Conservation (phyloP, 2,113 vertebrate genomes). For the Dipodomys stephensi region DNA sequence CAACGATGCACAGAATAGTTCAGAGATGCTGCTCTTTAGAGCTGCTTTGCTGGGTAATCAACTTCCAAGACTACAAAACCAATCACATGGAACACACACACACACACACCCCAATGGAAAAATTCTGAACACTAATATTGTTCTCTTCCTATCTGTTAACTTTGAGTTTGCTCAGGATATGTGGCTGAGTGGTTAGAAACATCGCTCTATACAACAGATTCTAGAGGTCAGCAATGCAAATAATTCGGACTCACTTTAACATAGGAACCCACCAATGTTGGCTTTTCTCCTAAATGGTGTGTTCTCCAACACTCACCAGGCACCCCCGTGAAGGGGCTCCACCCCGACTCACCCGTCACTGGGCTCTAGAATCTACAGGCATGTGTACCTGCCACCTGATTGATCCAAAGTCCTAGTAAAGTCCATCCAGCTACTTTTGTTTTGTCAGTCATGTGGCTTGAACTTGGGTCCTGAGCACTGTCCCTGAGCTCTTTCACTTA, state of each 20-base stretch:
- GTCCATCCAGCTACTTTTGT: too few relatives aligned
- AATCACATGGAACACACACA: conserved; percentile 8
- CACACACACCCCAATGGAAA: neutral
- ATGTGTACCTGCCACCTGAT: too few relatives aligned
- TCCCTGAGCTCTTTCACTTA: too few relatives aligned
- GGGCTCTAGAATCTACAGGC: neutral
- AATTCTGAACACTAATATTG: neutral
- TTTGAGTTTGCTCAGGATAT: neutral
- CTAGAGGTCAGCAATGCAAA: neutral
- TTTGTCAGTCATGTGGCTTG: too few relatives aligned
- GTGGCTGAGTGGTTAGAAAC: neutral
- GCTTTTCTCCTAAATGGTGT: neutral
- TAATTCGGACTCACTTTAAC: neutral
- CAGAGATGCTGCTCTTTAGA: conserved; percentile 13
- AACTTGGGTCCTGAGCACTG: too few relatives aligned
- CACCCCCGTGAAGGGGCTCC: accelerated
- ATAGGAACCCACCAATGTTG: neutral
- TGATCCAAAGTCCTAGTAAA: neutral
- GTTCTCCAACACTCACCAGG: neutral
- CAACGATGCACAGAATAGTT: neutral
- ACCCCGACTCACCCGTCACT: neutral
- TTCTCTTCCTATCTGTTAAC: neutral
- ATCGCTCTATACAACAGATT: neutral
- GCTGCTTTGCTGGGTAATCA: conserved; percentile 2
- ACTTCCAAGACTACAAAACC: conserved; percentile 47